Percentiles rank a stretch among this genome's conserved stretches.
phyloP scores from a whole-genome alignment of 1,140 invertebrate species.

The Drosophila sucinea region DNA sequence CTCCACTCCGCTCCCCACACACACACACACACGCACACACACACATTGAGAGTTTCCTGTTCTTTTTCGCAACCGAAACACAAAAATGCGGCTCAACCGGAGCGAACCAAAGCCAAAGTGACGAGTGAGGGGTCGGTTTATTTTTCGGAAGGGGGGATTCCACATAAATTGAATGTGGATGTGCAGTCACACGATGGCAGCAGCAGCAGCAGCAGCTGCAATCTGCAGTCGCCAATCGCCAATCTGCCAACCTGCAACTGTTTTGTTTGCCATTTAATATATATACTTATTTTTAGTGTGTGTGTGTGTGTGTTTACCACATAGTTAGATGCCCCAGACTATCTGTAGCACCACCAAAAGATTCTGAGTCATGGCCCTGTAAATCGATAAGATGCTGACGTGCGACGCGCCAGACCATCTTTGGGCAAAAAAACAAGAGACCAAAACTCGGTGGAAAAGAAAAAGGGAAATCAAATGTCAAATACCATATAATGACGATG shows the following conservation, averaged over 20 bases:
- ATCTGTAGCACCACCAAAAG: conserved; percentile 31
- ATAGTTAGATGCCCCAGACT: conserved; percentile 11
- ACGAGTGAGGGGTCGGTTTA: conserved; percentile 16
- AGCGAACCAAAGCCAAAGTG: conserved; percentile 16
- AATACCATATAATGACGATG: conserved; percentile 71
- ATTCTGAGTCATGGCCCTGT: conserved; percentile 72
- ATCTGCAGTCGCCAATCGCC: conserved; percentile 28
- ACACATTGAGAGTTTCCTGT: conserved; percentile 63
- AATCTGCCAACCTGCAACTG: conserved; percentile 45
- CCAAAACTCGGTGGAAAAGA: conserved; percentile 22
- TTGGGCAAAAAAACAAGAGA: conserved; percentile 39
- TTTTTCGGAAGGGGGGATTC: conserved; percentile 24
- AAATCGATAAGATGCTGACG: conserved; percentile 73
- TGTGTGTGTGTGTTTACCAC: conserved; percentile 45
- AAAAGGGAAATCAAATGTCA: conserved; percentile 74
- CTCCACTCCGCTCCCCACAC: conserved; percentile 25
- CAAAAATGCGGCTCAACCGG: conserved; percentile 75
- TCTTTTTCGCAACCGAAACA: conserved; percentile 71
- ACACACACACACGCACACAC: not conserved
- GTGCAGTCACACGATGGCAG: conserved; percentile 49
- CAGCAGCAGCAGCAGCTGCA: conserved; percentile 42
- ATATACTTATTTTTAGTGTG: conserved; percentile 1
- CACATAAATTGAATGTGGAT: conserved; percentile 50
- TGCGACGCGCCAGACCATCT: conserved; percentile 60
- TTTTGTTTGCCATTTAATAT: conserved; percentile 36